A percentile compares a stretch with the other conserved stretches of the same genome.
These are phyloP conservation scores for Bellardia bayeri DNA, from an alignment of 2,888 invertebrate species.

Conservation along the genomic window DNA sequence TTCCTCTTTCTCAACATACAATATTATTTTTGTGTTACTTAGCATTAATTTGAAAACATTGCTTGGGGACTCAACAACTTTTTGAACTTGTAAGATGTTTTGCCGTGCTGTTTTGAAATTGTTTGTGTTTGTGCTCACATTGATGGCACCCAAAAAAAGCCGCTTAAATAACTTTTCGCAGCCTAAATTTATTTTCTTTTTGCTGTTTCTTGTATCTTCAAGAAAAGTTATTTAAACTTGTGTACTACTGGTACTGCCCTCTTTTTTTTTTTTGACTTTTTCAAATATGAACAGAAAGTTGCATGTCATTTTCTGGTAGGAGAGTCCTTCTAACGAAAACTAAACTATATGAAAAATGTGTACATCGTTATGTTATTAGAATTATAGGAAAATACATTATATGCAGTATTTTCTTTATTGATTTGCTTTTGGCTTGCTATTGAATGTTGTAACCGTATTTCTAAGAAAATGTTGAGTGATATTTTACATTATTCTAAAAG, in stretches of 20 bases:
- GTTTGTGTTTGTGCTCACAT: not conserved
- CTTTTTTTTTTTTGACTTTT: slow-evolving; percentile 7
- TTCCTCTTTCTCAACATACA: too few relatives aligned
- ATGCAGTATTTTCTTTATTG: too few relatives aligned
- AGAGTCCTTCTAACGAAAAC: not conserved
- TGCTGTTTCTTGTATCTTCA: not conserved
- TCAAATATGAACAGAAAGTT: not conserved
- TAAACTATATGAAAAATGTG: not conserved
- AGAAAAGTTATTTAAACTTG: not conserved
- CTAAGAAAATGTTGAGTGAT: too few relatives aligned
- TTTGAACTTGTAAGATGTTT: not conserved
- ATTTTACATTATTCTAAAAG: too few relatives aligned
- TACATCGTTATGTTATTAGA: not conserved
- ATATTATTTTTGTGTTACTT: too few relatives aligned
- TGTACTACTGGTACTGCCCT: not conserved
- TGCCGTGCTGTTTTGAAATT: not conserved
- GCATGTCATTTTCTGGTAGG: not conserved
- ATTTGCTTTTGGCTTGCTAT: too few relatives aligned
- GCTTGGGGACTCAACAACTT: not conserved
- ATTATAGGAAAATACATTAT: too few relatives aligned
- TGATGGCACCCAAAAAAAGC: not conserved
- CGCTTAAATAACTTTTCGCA: not conserved
- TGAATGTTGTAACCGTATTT: not conserved
- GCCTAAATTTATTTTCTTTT: not conserved
- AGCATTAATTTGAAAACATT: too few relatives aligned